Base-by-base conservation (phyloP, 2,113 vertebrate species). In the Sturnira hondurensis region DNA sequence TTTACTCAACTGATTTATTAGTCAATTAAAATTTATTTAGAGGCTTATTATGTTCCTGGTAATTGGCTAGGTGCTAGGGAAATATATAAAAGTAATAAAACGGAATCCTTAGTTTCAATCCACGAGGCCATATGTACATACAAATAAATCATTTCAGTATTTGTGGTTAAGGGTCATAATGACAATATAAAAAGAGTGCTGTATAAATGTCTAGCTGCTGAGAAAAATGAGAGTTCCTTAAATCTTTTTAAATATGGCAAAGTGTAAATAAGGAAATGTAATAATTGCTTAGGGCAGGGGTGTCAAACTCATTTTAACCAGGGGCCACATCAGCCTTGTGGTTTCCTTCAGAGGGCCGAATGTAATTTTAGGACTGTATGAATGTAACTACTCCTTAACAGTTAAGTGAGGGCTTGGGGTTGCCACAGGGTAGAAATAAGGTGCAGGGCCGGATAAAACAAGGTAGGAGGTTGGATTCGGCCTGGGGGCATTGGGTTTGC, bases 11-110 rank as follows among this genome's bases (percentile, higher is more conserved):
- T 58, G 50, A 80, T 56, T 33, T 93, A 41, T 93, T 31, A 78
- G 89, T 96, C 52, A 96, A 20, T 87, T 84, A 90, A 93, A 91
- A 80, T 74, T 78, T 91, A 78, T 96, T 94, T 68, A 80, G 63
- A 68, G 58, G 13, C 10, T 41, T 68, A 5, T 90, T 58, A 36
- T 82, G 76, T 93, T 87, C 17, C 28, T 67, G 33, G 31, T 14
- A 84, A 17, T 77, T 91, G 43, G 33, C 82, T 82, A 76, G 43
- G 24, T 71, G 20, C 16, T 58, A 17, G n/a, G 11, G 4, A 86
- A 87, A 77, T 93, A 83, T 93, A 65, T 41, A 65, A 76, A 86
- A 68, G 33, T 86, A 86, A 65, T 94, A 86, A 94, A 78, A 65
- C 1, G 33, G 26, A 92, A 91, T 45, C n/a, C 9, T 80, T 85